phyloP scores from a whole-genome alignment of 1,140 invertebrate species.

The Eufriesea mexicana region DNA sequence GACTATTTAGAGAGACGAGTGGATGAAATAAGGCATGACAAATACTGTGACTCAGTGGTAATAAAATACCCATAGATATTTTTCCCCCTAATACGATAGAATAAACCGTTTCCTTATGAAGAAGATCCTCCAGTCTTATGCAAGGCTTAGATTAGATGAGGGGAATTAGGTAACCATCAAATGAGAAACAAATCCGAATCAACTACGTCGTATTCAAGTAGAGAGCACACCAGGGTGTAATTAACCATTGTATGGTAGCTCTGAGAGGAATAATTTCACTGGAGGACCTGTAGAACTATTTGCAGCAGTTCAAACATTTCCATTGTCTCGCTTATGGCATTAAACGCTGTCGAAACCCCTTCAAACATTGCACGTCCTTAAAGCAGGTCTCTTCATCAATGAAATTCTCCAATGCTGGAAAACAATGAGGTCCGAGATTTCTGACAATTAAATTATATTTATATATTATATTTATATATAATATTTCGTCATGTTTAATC shows the following conservation, averaged over 20 bases:
- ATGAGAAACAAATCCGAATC: neutral
- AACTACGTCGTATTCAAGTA: neutral
- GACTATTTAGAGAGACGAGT: neutral
- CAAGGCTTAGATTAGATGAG: neutral
- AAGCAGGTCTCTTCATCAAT: neutral
- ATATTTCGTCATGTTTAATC: no score
- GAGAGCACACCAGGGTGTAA: neutral
- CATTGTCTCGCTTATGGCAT: neutral
- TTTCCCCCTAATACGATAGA: no score
- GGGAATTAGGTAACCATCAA: neutral
- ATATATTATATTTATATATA: no score
- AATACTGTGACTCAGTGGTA: no score
- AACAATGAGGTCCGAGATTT: no score
- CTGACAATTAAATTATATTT: no score
- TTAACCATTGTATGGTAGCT: neutral
- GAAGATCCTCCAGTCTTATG: neutral
- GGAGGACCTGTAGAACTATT: neutral
- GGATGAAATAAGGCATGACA: neutral
- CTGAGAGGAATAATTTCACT: neutral
- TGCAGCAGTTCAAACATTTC: slow-evolving; percentile 4
- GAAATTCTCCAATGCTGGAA: neutral
- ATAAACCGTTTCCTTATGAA: neutral
- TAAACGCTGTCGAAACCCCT: neutral
- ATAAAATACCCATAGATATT: no score
- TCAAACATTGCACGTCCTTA: neutral